Evolutionary conservation across 2,888 invertebrate species (phyloP).

Genomic region (Parapristionchus giblindavisi): DNA sequence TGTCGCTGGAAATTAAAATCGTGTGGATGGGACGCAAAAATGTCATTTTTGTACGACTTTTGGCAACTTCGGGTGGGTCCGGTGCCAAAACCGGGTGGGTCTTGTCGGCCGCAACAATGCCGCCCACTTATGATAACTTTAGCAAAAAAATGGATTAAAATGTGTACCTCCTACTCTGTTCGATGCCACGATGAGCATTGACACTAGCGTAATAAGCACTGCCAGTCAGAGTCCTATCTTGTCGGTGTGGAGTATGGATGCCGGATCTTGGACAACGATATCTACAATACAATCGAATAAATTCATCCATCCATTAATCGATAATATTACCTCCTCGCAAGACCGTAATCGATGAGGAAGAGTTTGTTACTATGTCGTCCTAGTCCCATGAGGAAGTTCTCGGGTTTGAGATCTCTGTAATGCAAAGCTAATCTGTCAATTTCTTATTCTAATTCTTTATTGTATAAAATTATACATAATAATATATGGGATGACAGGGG

Average conservation of each 20-base stretch:
- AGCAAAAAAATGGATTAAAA: no score
- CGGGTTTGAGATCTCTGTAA: constrained; percentile 80
- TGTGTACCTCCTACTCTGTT: constrained; percentile 63
- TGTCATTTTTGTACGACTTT: no score
- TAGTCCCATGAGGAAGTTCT: constrained; percentile 98
- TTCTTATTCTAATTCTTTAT: not conserved
- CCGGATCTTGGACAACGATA: constrained; percentile 91
- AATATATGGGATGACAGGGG: no score
- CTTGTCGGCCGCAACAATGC: no score
- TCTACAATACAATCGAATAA: constrained; percentile 40
- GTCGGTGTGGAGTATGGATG: constrained; percentile 92
- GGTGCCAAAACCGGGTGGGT: no score
- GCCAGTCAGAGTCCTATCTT: constrained; percentile 94
- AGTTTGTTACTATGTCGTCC: constrained; percentile 97
- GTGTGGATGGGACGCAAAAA: no score
- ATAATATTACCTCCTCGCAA: constrained; percentile 85
- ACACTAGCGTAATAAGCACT: constrained; percentile 98
- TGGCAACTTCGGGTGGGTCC: no score
- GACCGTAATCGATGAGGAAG: constrained; percentile 97
- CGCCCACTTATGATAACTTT: no score
- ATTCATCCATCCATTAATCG: not conserved
- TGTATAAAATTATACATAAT: not conserved
- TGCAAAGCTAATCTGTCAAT: constrained; percentile 72
- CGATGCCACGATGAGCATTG: constrained; percentile 91
- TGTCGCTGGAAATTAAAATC: no score